phyloP scores from a whole-genome alignment of 2,888 invertebrate species.

The Leptothorax acervorum region DNA sequence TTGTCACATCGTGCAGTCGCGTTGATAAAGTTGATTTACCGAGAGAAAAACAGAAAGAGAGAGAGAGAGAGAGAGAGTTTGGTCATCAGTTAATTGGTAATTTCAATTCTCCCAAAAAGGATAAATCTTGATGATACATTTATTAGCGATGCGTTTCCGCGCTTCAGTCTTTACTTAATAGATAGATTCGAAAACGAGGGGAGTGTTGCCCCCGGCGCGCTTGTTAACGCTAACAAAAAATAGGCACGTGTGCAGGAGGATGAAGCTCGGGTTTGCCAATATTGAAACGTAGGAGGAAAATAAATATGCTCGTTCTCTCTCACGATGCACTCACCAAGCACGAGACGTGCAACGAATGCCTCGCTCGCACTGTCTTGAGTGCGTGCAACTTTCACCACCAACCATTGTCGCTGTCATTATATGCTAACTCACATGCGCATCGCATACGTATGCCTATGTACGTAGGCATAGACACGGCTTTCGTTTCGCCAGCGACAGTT shows the following conservation, averaged over 20 bases:
- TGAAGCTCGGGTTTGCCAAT: constrained; percentile 4
- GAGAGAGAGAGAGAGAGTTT: background rate
- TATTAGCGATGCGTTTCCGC: background rate
- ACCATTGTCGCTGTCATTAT: constrained; percentile 75
- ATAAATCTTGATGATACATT: too few relatives aligned
- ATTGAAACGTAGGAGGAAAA: constrained; percentile 19
- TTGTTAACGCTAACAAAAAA: background rate
- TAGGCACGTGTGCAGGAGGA: background rate
- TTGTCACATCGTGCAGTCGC: background rate
- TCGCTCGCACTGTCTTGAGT: constrained; percentile 51
- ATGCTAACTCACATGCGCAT: constrained; percentile 60
- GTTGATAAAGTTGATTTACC: background rate
- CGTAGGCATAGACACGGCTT: constrained; percentile 51
- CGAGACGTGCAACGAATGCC: constrained; percentile 56
- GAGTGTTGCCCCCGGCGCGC: background rate
- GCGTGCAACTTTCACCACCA: constrained; percentile 76
- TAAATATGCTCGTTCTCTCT: constrained; percentile 55
- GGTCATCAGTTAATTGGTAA: background rate
- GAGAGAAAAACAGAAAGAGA: background rate
- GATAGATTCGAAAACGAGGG: too few relatives aligned
- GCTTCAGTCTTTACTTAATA: background rate
- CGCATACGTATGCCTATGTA: constrained; percentile 25
- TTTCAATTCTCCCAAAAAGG: background rate
- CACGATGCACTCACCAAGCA: constrained; percentile 50
- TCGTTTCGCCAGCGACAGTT: constrained; percentile 64